Evolutionary conservation across 1,140 invertebrate genomes (phyloP).

Genomic region (Sinella curviseta): DNA sequence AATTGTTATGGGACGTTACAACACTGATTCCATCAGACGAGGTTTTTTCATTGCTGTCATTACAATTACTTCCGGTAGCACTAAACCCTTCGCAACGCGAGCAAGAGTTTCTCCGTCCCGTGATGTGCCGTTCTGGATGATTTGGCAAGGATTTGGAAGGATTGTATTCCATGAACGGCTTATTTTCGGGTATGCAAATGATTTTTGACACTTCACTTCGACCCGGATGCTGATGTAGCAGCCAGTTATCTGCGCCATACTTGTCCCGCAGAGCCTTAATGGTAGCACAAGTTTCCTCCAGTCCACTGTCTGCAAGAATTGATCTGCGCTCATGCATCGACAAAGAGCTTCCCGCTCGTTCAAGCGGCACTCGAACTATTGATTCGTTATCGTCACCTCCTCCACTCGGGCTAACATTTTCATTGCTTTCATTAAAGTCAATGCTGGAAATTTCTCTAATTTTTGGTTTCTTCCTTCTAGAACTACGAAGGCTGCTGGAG

Average conservation of each 20-base stretch:
- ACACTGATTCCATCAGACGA: conserved; percentile 6
- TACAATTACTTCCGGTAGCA: neutral
- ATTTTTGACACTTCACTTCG: conserved; percentile 40
- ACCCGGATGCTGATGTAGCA: conserved; percentile 38
- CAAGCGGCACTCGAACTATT: neutral
- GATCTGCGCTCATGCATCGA: neutral
- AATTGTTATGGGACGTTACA: neutral
- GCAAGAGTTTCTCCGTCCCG: neutral
- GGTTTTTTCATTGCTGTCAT: conserved; percentile 3
- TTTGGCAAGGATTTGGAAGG: conserved; percentile 19
- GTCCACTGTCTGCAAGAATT: neutral
- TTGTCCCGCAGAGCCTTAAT: conserved; percentile 41
- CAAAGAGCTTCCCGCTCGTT: neutral
- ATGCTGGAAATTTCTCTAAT: conserved; percentile 39
- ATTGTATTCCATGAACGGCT: conserved; percentile 27
- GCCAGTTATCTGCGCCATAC: conserved; percentile 45
- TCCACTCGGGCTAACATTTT: neutral
- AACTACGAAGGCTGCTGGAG: conserved; percentile 43
- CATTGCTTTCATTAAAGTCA: conserved; percentile 10
- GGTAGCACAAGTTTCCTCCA: conserved; percentile 22
- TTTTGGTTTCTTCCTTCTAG: conserved; percentile 47
- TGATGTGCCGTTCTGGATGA: neutral
- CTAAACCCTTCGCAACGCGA: neutral
- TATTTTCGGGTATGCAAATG: conserved; percentile 33
- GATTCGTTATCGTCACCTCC: neutral